These are phyloP conservation scores for Orussus abietinus DNA, from an alignment of 1,140 invertebrate species.

Conservation along the genomic window DNA sequence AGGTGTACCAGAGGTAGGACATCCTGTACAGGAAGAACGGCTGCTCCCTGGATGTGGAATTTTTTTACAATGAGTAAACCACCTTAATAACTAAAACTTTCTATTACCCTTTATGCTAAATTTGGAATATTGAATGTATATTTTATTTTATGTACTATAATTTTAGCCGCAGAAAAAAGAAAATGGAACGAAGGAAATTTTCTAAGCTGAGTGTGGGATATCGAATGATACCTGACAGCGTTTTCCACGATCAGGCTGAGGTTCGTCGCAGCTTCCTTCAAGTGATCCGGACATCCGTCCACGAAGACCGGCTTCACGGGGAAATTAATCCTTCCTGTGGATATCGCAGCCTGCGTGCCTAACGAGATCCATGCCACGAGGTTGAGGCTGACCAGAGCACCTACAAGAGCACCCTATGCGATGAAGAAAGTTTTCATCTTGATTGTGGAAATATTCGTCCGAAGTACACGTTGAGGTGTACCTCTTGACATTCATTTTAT, in stretches of 20 bases:
- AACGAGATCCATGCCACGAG: constrained; percentile 81
- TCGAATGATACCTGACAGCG: constrained; percentile 25
- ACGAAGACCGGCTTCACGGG: constrained; percentile 59
- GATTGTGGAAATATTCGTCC: too few species aligned
- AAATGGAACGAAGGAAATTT: constrained; percentile 5
- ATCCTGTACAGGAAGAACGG: constrained; percentile 61
- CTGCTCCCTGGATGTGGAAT: constrained; percentile 38
- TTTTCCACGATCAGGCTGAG: constrained; percentile 26
- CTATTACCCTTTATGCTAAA: too few species aligned
- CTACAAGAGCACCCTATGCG: constrained; percentile 73
- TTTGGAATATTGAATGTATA: too few species aligned
- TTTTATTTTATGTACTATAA: too few species aligned
- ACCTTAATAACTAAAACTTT: too few species aligned
- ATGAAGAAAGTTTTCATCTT: too few species aligned
- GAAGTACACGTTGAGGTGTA: too few species aligned
- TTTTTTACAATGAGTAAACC: too few species aligned
- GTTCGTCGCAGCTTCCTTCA: constrained; percentile 26
- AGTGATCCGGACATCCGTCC: constrained; percentile 56
- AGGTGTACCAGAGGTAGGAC: constrained; percentile 67
- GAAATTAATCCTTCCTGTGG: constrained; percentile 59
- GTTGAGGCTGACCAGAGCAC: constrained; percentile 64
- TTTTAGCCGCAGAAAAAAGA: too few species aligned
- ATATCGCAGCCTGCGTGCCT: constrained; percentile 74
- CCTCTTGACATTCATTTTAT: too few species aligned
- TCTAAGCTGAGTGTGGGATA: neutral